phyloP scores from a whole-genome alignment of 2,113 vertebrate genomes.

The Poeciliopsis turrubarensis region DNA sequence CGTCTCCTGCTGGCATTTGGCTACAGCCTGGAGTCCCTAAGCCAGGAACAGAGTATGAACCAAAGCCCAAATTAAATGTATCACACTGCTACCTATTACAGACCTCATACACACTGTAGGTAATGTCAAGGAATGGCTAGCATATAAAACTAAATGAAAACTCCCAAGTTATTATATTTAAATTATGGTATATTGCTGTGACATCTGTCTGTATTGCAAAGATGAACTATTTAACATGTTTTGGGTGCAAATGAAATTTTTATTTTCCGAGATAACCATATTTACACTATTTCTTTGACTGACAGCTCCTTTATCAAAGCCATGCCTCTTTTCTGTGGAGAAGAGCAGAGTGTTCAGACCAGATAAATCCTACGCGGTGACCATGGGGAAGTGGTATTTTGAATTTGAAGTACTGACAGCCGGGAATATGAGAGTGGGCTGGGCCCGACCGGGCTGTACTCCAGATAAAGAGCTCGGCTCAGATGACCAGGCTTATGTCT shows the following conservation, averaged over 20 bases:
- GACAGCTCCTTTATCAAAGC: slow-evolving; percentile 58
- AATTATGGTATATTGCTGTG: not conserved
- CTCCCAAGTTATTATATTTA: slow-evolving; percentile 2
- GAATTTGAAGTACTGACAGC: slow-evolving; percentile 90
- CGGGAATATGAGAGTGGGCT: slow-evolving; percentile 92
- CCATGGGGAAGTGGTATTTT: slow-evolving; percentile 93
- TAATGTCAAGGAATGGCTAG: not conserved
- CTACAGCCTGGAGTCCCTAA: slow-evolving; percentile 89
- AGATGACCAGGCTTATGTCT: slow-evolving; percentile 90
- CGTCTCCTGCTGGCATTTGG: slow-evolving; percentile 89
- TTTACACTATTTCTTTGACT: slow-evolving; percentile 36
- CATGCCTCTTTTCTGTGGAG: slow-evolving; percentile 75
- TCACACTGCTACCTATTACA: not conserved
- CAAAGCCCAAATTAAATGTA: slow-evolving; percentile 8
- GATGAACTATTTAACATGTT: not conserved
- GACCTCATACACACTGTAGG: not conserved
- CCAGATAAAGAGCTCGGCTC: slow-evolving; percentile 90
- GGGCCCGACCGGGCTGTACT: slow-evolving; percentile 85
- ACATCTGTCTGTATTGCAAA: slow-evolving; percentile 5
- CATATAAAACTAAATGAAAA: not conserved
- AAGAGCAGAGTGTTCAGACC: slow-evolving; percentile 89
- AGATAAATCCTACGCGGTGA: slow-evolving; percentile 89
- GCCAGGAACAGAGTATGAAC: slow-evolving; percentile 85
- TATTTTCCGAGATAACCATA: slow-evolving; percentile 18
- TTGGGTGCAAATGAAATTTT: slow-evolving; percentile 2